A percentile compares a stretch with the other conserved stretches of the same genome.
phyloP scores from a whole-genome alignment of 2,888 invertebrate genomes.

The Yponomeuta malinellus region DNA sequence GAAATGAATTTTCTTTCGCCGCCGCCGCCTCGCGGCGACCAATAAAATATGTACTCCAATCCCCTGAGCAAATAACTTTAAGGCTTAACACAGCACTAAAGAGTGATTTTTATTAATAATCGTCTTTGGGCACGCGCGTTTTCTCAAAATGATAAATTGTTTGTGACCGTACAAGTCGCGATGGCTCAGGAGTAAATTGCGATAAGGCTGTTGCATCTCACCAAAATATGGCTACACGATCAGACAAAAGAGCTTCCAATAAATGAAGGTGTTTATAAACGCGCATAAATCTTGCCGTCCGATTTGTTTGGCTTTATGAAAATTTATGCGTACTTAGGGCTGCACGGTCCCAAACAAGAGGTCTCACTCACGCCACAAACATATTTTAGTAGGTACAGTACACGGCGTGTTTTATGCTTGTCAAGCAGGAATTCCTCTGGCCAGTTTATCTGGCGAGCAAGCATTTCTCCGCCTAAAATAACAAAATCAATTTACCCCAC shows the following conservation, averaged over 20 bases:
- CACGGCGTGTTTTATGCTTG: not conserved
- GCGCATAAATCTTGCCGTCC: not conserved
- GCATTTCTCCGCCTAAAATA: conserved; percentile 9
- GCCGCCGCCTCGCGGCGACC: not conserved
- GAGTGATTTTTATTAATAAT: conserved; percentile 26
- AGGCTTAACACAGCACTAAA: conserved; percentile 14
- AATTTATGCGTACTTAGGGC: not conserved
- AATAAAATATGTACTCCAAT: not conserved
- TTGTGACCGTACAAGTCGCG: conserved; percentile 37
- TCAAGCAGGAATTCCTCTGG: not conserved
- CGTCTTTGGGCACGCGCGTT: conserved; percentile 31
- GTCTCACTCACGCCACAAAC: not conserved
- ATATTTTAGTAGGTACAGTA: not conserved
- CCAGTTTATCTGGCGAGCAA: not conserved
- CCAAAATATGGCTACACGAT: conserved; percentile 31
- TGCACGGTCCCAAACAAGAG: not conserved
- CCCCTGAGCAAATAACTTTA: conserved; percentile 11
- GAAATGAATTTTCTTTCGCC: not conserved
- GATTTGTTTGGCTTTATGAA: not conserved
- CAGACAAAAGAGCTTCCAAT: not conserved
- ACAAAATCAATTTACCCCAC: conserved; percentile 34
- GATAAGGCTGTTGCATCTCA: conserved; percentile 34
- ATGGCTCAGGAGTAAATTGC: conserved; percentile 42
- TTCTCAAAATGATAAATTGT: conserved; percentile 57
- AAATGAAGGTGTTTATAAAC: conserved; percentile 2